phyloP scores from a whole-genome alignment of 2,888 invertebrate species.

The Ecdyonurus torrentis region DNA sequence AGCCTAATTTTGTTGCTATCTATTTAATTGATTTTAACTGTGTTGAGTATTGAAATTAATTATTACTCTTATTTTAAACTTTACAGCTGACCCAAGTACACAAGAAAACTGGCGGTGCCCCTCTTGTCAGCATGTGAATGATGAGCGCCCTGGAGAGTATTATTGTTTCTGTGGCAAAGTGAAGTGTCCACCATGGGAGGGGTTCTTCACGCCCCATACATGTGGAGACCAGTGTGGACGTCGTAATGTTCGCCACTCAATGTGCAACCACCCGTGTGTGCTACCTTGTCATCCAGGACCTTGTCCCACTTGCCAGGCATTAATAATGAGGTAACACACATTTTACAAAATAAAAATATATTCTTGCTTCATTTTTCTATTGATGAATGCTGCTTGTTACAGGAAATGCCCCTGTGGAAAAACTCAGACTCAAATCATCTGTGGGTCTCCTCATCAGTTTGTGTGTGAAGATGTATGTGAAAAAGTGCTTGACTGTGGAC shows the following conservation, averaged over 20 bases:
- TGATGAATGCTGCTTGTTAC: conserved; percentile 13
- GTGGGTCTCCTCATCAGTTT: conserved; percentile 51
- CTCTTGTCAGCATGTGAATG: conserved; percentile 74
- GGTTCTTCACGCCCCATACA: conserved; percentile 69
- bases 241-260: conserved; percentile 29
- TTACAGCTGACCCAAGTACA: too few species aligned
- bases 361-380: neutral
- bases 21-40: too few species aligned
- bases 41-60: neutral
- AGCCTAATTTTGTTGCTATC: too few species aligned
- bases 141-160: conserved; percentile 60
- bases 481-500: conserved; percentile 55
- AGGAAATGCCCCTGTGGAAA: conserved; percentile 65
- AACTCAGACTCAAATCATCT: conserved; percentile 47
- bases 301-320: conserved; percentile 75
- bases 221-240: conserved; percentile 77
- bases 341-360: conserved; percentile 3
- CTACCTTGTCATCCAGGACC: conserved; percentile 88
- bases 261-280: conserved; percentile 42
- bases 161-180: conserved; percentile 79
- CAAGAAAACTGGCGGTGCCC: conserved; percentile 93
- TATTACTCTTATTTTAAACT: conserved; percentile 27
- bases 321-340: conserved; percentile 36
- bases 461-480: conserved; percentile 59
- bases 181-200: conserved; percentile 55